Conservation (phyloP, 64 coral and sea anemone genomes). For the Catalaphyllia jardinei region DNA sequence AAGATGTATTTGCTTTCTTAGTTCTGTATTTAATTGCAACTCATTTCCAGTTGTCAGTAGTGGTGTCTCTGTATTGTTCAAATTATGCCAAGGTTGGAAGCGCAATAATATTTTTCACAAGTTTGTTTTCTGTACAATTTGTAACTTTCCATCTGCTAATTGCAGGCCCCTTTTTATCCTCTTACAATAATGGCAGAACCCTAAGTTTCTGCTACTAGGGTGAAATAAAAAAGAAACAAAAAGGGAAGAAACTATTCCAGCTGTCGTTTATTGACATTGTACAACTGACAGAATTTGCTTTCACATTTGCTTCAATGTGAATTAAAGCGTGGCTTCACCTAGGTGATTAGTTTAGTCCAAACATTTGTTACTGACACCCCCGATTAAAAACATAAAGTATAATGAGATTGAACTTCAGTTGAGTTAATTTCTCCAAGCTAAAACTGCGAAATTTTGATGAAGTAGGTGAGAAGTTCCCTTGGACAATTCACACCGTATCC, state of each 20-base stretch:
- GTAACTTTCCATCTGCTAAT: not conserved
- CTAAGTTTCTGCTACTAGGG: not conserved
- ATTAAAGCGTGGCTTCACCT: not conserved
- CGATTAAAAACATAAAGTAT: not conserved
- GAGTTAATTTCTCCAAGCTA: too few species aligned
- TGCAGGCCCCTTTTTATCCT: not conserved
- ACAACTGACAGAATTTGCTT: not conserved
- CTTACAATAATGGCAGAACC: not conserved
- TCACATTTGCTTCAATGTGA: not conserved
- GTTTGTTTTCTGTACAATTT: conserved; percentile 13
- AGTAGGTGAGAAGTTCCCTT: too few species aligned
- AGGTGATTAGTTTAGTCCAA: not conserved
- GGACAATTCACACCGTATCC: not conserved
- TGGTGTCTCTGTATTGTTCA: not conserved
- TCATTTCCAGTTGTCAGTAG: not conserved
- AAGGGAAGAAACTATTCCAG: not conserved
- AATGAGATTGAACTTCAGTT: too few species aligned
- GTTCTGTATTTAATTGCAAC: not conserved
- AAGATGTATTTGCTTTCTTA: too few species aligned
- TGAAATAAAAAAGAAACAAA: not conserved
- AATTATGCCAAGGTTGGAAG: not conserved
- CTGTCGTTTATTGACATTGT: too few species aligned
- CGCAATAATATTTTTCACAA: not conserved
- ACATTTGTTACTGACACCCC: not conserved
- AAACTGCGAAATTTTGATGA: too few species aligned